Base-by-base conservation (phyloP, 1,140 invertebrate genomes). In the Nilaparvata lugens region DNA sequence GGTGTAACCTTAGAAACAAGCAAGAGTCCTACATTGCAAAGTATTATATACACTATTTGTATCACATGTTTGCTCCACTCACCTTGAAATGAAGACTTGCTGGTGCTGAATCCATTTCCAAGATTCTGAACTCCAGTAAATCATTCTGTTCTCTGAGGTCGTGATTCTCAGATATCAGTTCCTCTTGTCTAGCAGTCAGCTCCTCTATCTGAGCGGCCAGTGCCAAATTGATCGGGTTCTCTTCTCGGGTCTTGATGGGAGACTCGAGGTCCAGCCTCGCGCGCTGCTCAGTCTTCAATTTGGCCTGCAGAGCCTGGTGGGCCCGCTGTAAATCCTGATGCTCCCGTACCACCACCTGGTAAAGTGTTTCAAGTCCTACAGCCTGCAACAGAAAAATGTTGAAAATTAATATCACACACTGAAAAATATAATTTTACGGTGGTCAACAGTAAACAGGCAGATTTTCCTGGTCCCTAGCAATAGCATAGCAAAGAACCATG, bases 121-220 rank as follows among this genome's bases (percentile, higher is more conserved):
- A 65, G 6, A 76, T 67, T 38, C 75, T 65, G 66, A 77, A 77
- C 61, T 77, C 75, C 11, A 76, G 68, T 14, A 76, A 64, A 61
- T 77, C 75, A 45, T 73, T 74, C 56, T 76, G 74, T 59, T 77
- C 75, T 19, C 70, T 64, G 4, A 72, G 60, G 56, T 77, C 75
- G 54, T 72, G 67, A 13, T 72, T 59, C 45, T 75, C 70, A 18
- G 64, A 60, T 62, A 72, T 67, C 14, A 76, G 66, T 31, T 70
- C 63, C 40, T 69, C 70, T 18, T 69, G 68, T 21, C 69, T 68
- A 45, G 72, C 71, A n/a, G 63, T 51, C 23, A 65, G 51, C 18
- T 23, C 16, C 19, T 58, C 28, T 5, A 67, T 63, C 52, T 62
- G 53, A 14, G 63, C 58, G 11, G 66, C 65, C 18, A 68, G 35